Percentiles rank a stretch among this genome's conserved stretches.
phyloP scores from a whole-genome alignment of 2,797 vertebrate species.

The Crenuchus spilurus region DNA sequence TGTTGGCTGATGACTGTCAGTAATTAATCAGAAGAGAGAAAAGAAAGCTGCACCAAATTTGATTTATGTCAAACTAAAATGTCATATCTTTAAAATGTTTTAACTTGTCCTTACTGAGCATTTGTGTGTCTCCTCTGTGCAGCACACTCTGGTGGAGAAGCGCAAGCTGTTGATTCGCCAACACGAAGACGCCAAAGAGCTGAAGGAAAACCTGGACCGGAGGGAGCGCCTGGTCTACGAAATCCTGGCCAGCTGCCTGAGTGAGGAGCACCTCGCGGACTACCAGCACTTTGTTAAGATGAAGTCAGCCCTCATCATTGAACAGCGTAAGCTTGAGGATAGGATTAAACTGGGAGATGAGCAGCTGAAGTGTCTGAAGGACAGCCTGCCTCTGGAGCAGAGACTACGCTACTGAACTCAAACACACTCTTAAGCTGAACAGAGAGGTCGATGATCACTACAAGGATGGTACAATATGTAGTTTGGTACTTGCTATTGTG shows the following conservation, averaged over 20 bases:
- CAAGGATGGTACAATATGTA: not conserved
- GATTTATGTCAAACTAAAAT: too few species aligned
- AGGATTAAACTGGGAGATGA: conserved; percentile 95
- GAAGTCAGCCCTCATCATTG: conserved; percentile 94
- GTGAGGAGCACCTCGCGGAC: conserved; percentile 85
- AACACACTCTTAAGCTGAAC: not conserved
- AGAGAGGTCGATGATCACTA: not conserved
- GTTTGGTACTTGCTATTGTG: too few species aligned
- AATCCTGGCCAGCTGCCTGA: conserved; percentile 85
- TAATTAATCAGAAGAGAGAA: too few species aligned
- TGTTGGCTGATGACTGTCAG: too few species aligned
- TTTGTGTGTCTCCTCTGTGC: not conserved
- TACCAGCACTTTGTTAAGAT: conserved; percentile 96
- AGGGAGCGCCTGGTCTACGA: conserved; percentile 84
- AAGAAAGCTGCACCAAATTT: too few species aligned
- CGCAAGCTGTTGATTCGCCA: conserved; percentile 88
- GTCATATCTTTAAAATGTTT: too few species aligned
- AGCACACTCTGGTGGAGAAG: conserved; percentile 88
- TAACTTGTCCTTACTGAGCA: not conserved
- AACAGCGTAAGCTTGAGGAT: conserved; percentile 93
- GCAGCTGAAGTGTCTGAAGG: conserved; percentile 90
- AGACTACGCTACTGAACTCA: conserved; percentile 48
- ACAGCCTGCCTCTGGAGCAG: conserved; percentile 83
- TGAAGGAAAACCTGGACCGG: conserved; percentile 94
- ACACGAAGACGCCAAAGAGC: conserved; percentile 91